Percentiles rank a stretch among this genome's conserved stretches.
Conservation (phyloP, 2,888 invertebrate genomes). For the Acholoe squamosa region DNA sequence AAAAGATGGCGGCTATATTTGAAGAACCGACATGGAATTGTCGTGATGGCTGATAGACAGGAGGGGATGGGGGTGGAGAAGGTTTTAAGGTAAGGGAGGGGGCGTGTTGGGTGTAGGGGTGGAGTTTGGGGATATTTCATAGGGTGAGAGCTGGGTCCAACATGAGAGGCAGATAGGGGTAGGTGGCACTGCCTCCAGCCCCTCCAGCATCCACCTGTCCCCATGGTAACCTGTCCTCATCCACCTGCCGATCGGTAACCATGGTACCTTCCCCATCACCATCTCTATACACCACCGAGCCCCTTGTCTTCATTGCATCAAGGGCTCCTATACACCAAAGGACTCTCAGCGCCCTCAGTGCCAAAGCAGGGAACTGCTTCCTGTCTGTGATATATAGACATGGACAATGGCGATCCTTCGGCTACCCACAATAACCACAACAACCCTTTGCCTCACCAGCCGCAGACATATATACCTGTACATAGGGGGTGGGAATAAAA, state of each 20-base stretch:
- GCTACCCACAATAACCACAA: neutral
- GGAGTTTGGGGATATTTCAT: neutral
- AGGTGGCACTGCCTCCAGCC: conserved; percentile 21
- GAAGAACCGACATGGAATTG: neutral
- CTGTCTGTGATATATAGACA: conserved; percentile 20
- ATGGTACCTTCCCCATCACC: neutral
- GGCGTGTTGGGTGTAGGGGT: neutral
- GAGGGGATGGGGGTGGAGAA: neutral
- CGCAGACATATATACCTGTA: conserved; percentile 1
- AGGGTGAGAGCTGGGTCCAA: neutral
- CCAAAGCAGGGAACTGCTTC: neutral
- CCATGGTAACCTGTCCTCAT: conserved; percentile 24
- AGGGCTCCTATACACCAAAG: neutral
- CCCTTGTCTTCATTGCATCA: neutral
- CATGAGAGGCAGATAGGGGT: neutral
- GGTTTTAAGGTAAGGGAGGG: no score
- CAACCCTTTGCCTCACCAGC: neutral
- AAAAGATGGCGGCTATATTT: neutral
- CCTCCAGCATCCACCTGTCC: conserved; percentile 50
- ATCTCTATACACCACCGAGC: neutral
- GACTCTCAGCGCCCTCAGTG: neutral
- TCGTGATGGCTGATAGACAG: conserved; percentile 22
- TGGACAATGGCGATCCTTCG: conserved; percentile 24
- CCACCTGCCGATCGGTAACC: conserved; percentile 42
- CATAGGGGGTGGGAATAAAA: neutral